Evolutionary conservation across 2,113 vertebrate species (phyloP), one percentile per base, ranked within the genome.

Genomic region (Xiphorhynchus elegans): DNA sequence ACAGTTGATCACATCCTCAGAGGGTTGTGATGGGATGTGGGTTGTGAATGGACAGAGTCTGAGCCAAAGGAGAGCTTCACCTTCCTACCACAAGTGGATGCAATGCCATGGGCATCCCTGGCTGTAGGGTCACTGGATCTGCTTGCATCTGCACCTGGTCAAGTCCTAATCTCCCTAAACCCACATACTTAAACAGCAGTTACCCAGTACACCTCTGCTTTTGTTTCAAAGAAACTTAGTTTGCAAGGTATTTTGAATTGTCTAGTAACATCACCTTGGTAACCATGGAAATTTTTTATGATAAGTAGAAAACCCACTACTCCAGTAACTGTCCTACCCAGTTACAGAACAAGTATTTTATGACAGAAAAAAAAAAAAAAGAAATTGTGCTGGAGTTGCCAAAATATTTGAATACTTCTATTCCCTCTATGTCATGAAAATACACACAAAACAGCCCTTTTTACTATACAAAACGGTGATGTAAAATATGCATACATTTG

Each of bases 61-160:
- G 74, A 87, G 28, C n/a, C 59, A n/a, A 76, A 60, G 46, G 24
- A 33, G 33, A 21, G 8, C 31, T 8, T 42, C 7, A 4, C 10
- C 19, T 9, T 26, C 26, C 2, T 2, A 7, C 40, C 44, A 2
- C 16, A 66, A 69, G 13, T 0, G 2, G 35, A 5, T 42, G 13
- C 1, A 13, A 24, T 55, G 9, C 35, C 31, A 9, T 12, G 31
- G 50, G 39, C 79, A 44, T 20, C 47, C n/a, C 37, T 29, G n/a
- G 23, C 39, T 84, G 25, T 64, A 59, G 28, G 11, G 60, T 33
- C 7, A 3, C 18, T 42, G 68, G 39, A 23, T 37, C 58, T 42
- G 18, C 44, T 73, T 25, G 31, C 31, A 53, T 17, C 80, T 56
- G 62, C 63, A 44, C 39, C 52, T 60, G 69, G 17, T 12, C 35